Evolutionary conservation across 2,113 vertebrate species (phyloP).

Genomic region (Trochalopteron elliotii): DNA sequence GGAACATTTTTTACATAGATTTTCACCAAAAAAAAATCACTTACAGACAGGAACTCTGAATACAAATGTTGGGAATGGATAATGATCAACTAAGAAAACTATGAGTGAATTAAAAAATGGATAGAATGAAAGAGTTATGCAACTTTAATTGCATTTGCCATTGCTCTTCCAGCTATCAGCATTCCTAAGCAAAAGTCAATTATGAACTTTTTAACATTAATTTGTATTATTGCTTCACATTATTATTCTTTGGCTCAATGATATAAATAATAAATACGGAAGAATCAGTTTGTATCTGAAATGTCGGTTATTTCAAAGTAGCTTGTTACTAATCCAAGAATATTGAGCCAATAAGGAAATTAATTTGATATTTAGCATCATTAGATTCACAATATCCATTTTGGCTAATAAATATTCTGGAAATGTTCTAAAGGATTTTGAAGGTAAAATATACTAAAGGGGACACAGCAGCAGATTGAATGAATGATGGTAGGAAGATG

Average conservation of each 20-base stretch:
- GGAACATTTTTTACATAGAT: background rate
- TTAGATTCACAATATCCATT: background rate
- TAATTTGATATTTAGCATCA: background rate
- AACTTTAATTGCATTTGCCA: conserved; percentile 4
- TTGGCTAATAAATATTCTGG: background rate
- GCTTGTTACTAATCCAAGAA: background rate
- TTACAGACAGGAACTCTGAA: background rate
- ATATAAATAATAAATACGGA: background rate
- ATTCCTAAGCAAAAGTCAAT: background rate
- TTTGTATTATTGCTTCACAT: background rate
- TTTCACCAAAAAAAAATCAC: background rate
- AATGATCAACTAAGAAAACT: conserved; percentile 1
- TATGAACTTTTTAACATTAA: background rate
- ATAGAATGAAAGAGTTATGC: conserved; percentile 7
- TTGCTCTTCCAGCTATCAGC: background rate
- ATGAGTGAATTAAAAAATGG: background rate
- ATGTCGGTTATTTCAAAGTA: background rate
- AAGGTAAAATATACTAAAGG: background rate
- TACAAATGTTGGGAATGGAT: background rate
- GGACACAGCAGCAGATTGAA: background rate
- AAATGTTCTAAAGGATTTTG: background rate
- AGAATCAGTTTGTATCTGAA: background rate
- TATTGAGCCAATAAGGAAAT: background rate
- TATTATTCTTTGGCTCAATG: background rate
- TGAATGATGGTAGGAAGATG: background rate